phyloP scores from a whole-genome alignment of 2,113 vertebrate genomes.

The Gambusia holbrooki region DNA sequence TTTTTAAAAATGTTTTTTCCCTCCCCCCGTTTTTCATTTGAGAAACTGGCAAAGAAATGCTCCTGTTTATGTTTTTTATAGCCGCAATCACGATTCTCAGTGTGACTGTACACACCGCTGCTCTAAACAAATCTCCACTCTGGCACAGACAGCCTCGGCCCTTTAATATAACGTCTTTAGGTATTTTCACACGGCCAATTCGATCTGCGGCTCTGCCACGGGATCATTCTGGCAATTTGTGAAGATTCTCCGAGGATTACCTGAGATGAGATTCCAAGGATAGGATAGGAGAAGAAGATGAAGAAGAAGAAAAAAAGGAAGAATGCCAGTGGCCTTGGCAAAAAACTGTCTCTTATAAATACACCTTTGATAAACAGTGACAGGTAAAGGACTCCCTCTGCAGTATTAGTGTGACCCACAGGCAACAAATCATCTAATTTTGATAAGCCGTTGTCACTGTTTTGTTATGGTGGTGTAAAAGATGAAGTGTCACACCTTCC shows the following conservation, averaged over 20 bases:
- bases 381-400: background rate
- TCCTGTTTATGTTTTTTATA: constrained; percentile 8
- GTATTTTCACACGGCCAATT: constrained; percentile 39
- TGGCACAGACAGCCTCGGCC: constrained; percentile 24
- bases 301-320: constrained; percentile 5
- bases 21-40: background rate
- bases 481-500: constrained; percentile 9
- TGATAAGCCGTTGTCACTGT: constrained; percentile 3
- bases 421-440: constrained; percentile 10
- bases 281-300: background rate
- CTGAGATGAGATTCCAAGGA: constrained; percentile 27
- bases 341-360: constrained; percentile 48
- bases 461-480: constrained; percentile 13
- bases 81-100: constrained; percentile 9
- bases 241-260: constrained; percentile 12
- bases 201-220: constrained; percentile 34
- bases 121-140: constrained; percentile 28
- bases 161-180: constrained; percentile 45
- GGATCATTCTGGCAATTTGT: constrained; percentile 27
- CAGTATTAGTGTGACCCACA: constrained; percentile 2
- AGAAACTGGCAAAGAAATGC: background rate
- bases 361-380: constrained; percentile 14
- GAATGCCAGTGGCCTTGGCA: constrained; percentile 23
- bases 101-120: constrained; percentile 15
- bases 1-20: background rate